Evolutionary conservation across 2,797 vertebrate genomes (phyloP).

Genomic region (Macropodus opercularis): DNA sequence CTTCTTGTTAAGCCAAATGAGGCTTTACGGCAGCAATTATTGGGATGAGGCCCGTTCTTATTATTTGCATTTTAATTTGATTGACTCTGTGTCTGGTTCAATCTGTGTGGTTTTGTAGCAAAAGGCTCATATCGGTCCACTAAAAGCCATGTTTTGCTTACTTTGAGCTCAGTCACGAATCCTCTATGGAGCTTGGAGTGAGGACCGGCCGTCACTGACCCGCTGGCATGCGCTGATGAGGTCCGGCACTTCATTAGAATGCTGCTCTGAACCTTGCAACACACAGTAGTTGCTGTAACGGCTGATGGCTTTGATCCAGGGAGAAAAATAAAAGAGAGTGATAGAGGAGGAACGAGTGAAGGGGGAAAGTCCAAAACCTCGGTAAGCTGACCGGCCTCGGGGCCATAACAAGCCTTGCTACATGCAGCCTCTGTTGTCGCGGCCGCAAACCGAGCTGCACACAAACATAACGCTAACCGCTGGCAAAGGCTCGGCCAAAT

Average conservation of each 20-base stretch:
- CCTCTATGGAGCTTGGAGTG: slow-evolving; percentile 43
- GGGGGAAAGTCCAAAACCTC: slow-evolving; percentile 69
- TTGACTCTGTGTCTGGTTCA: neutral
- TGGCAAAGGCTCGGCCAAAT: slow-evolving; percentile 73
- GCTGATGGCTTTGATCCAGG: slow-evolving; percentile 66
- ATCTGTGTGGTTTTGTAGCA: neutral
- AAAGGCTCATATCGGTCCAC: neutral
- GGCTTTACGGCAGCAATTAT: neutral
- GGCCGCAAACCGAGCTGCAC: slow-evolving; percentile 26
- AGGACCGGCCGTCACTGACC: slow-evolving; percentile 50
- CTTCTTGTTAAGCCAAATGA: neutral
- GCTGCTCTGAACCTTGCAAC: slow-evolving; percentile 46
- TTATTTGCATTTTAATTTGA: neutral
- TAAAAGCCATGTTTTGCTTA: slow-evolving; percentile 28
- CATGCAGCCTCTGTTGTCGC: slow-evolving; percentile 17
- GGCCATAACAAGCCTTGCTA: slow-evolving; percentile 29
- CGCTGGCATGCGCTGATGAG: slow-evolving; percentile 55
- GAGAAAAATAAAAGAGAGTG: slow-evolving; percentile 53
- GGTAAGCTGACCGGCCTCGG: slow-evolving; percentile 57
- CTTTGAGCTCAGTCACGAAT: slow-evolving; percentile 49
- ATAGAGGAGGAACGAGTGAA: slow-evolving; percentile 27
- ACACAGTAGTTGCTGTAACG: slow-evolving; percentile 70
- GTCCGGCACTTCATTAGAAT: slow-evolving; percentile 68
- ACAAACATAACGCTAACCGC: slow-evolving; percentile 68
- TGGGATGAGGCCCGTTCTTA: neutral